phyloP scores from a whole-genome alignment of 2,888 invertebrate genomes.

The Agrochola lychnidis region DNA sequence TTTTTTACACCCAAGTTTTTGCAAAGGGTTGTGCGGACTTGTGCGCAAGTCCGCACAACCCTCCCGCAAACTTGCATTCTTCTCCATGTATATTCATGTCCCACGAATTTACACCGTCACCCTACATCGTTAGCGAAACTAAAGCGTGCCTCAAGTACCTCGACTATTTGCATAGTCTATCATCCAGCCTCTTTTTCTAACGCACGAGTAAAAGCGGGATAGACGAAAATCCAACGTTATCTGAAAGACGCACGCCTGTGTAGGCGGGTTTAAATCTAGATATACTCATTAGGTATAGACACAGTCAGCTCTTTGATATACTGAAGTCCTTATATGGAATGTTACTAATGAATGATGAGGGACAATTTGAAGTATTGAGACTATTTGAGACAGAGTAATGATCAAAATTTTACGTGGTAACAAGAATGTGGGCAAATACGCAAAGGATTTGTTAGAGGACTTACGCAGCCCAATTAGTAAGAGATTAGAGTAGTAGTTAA shows the following conservation, averaged over 20 bases:
- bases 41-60: no score
- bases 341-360: slow-evolving; percentile 23
- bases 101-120: slow-evolving; percentile 68
- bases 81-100: slow-evolving; percentile 47
- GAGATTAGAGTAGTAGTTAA: slow-evolving; percentile 37
- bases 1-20: slow-evolving; percentile 22
- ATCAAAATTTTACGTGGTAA: slow-evolving; percentile 17
- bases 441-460: slow-evolving; percentile 23
- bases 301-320: slow-evolving; percentile 26
- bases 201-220: slow-evolving; percentile 45
- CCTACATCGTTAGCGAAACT: slow-evolving; percentile 77
- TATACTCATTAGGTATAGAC: slow-evolving; percentile 16
- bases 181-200: slow-evolving; percentile 41
- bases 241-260: slow-evolving; percentile 57
- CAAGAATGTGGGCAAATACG: slow-evolving; percentile 2
- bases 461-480: slow-evolving; percentile 39
- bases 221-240: slow-evolving; percentile 59
- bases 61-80: slow-evolving; percentile 44
- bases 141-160: slow-evolving; percentile 73
- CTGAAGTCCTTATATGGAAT: slow-evolving; percentile 10
- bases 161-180: slow-evolving; percentile 74
- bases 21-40: no score
- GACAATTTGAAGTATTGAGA: slow-evolving; percentile 16
- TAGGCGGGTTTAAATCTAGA: slow-evolving; percentile 40
- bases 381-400: slow-evolving; percentile 1